Conservation (phyloP, 2,888 invertebrate genomes). For the Drosophila colorata region DNA sequence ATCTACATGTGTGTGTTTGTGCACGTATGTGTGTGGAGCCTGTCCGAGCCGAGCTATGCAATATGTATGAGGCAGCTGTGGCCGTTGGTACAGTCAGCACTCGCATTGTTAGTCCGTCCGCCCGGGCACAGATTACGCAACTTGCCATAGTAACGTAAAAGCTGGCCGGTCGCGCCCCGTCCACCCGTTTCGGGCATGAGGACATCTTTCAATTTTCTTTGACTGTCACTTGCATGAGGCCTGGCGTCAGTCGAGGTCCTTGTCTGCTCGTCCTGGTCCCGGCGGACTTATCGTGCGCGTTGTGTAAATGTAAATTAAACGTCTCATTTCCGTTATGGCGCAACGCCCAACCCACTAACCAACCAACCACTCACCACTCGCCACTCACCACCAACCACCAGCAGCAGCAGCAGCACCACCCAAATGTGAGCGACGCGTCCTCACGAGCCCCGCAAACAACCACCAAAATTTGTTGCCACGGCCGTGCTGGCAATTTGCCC, state of each 20-base stretch:
- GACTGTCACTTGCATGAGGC: constrained; percentile 73
- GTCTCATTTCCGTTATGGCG: constrained; percentile 81
- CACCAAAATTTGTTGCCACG: constrained; percentile 50
- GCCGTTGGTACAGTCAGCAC: constrained; percentile 64
- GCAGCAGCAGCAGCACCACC: constrained; percentile 36
- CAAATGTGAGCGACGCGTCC: constrained; percentile 19
- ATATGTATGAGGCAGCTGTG: constrained; percentile 58
- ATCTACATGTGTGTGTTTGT: neutral
- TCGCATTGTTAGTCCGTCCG: constrained; percentile 40
- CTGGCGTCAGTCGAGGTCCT: neutral
- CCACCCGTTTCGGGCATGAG: neutral
- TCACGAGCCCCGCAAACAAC: constrained; percentile 47
- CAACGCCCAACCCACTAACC: constrained; percentile 43
- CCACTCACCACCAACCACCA: constrained; percentile 10
- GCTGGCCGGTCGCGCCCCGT: neutral
- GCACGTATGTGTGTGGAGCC: neutral
- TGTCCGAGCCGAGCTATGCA: constrained; percentile 47
- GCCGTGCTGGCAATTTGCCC: constrained; percentile 30
- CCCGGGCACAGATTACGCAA: constrained; percentile 25
- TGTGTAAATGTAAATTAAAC: constrained; percentile 81
- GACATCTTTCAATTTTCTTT: constrained; percentile 51
- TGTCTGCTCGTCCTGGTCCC: constrained; percentile 36
- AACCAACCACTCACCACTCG: constrained; percentile 17
- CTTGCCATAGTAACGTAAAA: constrained; percentile 15
- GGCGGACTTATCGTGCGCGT: constrained; percentile 52